Conservation (phyloP, 2,797 vertebrate species). For the Neoniphon sammara region DNA sequence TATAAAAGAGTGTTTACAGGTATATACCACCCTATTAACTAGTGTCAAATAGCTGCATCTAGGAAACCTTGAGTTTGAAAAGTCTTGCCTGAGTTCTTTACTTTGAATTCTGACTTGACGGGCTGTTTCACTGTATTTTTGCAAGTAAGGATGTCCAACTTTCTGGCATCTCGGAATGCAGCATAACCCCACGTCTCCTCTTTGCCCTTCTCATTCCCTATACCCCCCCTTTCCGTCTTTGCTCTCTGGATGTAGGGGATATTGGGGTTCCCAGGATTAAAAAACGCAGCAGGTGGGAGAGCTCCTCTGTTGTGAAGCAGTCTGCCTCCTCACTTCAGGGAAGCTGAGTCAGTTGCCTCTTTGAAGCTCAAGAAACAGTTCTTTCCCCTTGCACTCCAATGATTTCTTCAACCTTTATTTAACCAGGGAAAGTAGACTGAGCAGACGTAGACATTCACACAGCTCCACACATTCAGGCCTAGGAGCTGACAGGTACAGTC, state of each 20-base stretch:
- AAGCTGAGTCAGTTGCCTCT: slow-evolving; percentile 46
- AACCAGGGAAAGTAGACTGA: slow-evolving; percentile 37
- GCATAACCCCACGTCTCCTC: slow-evolving; percentile 3
- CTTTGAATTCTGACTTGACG: no score
- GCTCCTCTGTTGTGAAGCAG: slow-evolving; percentile 20
- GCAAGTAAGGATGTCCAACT: neutral
- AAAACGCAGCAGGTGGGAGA: slow-evolving; percentile 33
- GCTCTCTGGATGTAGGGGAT: slow-evolving; percentile 18
- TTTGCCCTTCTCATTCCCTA: slow-evolving; percentile 16
- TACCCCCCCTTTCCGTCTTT: slow-evolving; percentile 5
- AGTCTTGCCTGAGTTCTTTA: no score
- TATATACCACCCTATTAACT: no score
- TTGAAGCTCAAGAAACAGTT: slow-evolving; percentile 42
- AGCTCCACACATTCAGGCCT: neutral
- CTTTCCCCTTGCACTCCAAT: slow-evolving; percentile 17
- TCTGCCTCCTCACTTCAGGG: slow-evolving; percentile 33
- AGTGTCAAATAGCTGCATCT: no score
- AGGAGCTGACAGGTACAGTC: neutral
- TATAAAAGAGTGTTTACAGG: no score
- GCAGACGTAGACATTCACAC: slow-evolving; percentile 11
- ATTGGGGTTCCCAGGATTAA: slow-evolving; percentile 52
- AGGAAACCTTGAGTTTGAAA: no score
- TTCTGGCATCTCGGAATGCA: no score
- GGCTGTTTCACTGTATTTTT: neutral
- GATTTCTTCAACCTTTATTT: slow-evolving; percentile 40